Evolutionary conservation across 64 coral and sea anemone species (phyloP), one percentile per base, ranked within the genome.

Genomic region (Stichodactyla helianthus): DNA sequence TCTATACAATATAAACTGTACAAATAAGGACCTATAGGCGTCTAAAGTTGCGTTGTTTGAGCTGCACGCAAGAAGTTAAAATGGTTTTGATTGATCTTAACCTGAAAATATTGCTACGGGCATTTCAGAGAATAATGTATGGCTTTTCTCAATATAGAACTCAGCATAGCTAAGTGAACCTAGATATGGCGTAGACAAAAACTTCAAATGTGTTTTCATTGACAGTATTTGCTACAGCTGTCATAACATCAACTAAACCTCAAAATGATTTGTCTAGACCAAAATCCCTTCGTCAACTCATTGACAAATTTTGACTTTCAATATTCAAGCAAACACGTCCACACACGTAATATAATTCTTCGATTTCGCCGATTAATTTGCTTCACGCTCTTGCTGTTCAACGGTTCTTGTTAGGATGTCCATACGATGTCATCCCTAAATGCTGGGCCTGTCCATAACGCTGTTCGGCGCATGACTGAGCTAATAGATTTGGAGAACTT

Each of bases 401-500:
- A 58, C 55, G 55, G 55, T 58, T 15, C 55, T 11, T 58, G 8
- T 74, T 74, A 74, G 68, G 68, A 74, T 74, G 7, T 31, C 27
- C 7, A 23, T 19, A 81, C 5, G 53, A 60, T 84, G 83, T 50
- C 82, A 55, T 57, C 54, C 14, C 61, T 84, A 2, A 31, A 50
- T 18, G 27, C 55, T 22, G 83, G 83, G 7, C 83, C 83, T 19
- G 83, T 84, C 5, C 83, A 60, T 4, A 84, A 62, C 26, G 83
- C 83, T 53, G 27, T 84, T 57, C 55, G 52, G 12, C 55, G 83
- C 18, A 84, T 84, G 83, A 84, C 83, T 13, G 83, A 84, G 55
- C 83, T 84, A 6, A 84, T 84, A 16, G 83, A 84, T 13, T 50
- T 84, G 54, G 83, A 84, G 16, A 63, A 84, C 83, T 84, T 84